Evolutionary conservation across 2,888 invertebrate species (phyloP).

Genomic region (Mechanitis mazaeus): DNA sequence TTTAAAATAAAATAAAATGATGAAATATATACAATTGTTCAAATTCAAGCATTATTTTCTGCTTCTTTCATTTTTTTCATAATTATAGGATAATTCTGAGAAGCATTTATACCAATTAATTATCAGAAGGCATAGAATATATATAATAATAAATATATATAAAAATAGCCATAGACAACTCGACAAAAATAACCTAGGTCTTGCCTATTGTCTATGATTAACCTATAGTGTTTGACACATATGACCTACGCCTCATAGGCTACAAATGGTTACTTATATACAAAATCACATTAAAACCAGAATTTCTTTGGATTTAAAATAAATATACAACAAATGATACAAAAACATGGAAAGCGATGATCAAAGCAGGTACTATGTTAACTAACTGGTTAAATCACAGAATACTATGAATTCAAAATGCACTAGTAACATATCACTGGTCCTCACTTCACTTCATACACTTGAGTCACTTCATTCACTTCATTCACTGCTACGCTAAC

Average conservation of each 20-base stretch:
- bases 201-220: conserved; percentile 19
- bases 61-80: background rate
- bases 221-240: conserved; percentile 40
- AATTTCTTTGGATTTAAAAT: conserved; percentile 31
- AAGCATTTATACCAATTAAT: background rate
- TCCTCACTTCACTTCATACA: conserved; percentile 12
- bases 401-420: conserved; percentile 15
- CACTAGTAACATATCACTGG: conserved; percentile 22
- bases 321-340: conserved; percentile 15
- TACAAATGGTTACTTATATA: conserved; percentile 33
- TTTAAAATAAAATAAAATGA: no score
- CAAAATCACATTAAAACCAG: conserved; percentile 34
- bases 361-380: conserved; percentile 15
- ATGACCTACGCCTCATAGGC: conserved; percentile 37
- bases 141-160: background rate
- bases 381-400: background rate
- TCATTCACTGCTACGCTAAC: conserved; percentile 47
- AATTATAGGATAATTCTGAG: conserved; percentile 7
- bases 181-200: background rate
- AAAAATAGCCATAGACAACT: background rate
- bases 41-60: background rate
- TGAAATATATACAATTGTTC: no score
- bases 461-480: conserved; percentile 1
- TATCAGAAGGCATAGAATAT: conserved; percentile 7
- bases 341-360: conserved; percentile 7